Base-by-base conservation (phyloP, 2,797 vertebrate species). In the Micropoecilia bifurca region DNA sequence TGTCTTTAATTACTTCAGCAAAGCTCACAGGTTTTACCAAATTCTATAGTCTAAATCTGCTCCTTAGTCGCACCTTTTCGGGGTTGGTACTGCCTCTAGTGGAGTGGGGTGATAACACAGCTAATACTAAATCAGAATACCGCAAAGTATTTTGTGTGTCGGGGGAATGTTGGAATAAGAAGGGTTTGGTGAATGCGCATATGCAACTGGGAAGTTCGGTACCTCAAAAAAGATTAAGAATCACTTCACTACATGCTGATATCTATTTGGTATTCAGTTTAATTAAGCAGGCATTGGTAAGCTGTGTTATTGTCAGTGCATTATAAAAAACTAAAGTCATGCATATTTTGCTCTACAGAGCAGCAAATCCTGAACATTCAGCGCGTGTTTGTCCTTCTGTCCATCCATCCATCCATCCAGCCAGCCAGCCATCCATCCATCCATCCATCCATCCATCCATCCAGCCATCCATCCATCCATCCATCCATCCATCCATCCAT, bases 181-280 rank as follows among this genome's bases (percentile, higher is more conserved):
- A 33, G 33, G 33, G 33, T 33, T 33, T n/a, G n/a, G 33, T 33
- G 33, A 33, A 33, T 3, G 33, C 33, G 33, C 33, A 33, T 33
- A 3, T 33, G 3, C 33, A 33, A 33, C 33, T 33, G 33, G 33
- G 33, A 3, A 3, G 33, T 33, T 33, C 33, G 33, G 33, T 33
- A 33, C 33, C 33, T 33, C 33, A 33, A 33, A 33, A 33, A 33
- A 33, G 33, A 3, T 33, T 33, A 33, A 33, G 33, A 33, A 33
- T 3, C 33, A 33, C 33, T 33, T 1, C 83, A 73, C 75, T 80
- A 66, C 90, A 88, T 93, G 88, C 75, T 89, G 82, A 90, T 89
- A 4, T 57, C 3, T 80, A 43, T 89, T 93, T 88, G 89, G 85
- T 86, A 92, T 91, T 85, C 92, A 85, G 22, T 87, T 90, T 89